Evolutionary conservation across 2,797 vertebrate species (phyloP), one percentile per base, ranked within the genome.

Genomic region (Gymnocypris eckloni): DNA sequence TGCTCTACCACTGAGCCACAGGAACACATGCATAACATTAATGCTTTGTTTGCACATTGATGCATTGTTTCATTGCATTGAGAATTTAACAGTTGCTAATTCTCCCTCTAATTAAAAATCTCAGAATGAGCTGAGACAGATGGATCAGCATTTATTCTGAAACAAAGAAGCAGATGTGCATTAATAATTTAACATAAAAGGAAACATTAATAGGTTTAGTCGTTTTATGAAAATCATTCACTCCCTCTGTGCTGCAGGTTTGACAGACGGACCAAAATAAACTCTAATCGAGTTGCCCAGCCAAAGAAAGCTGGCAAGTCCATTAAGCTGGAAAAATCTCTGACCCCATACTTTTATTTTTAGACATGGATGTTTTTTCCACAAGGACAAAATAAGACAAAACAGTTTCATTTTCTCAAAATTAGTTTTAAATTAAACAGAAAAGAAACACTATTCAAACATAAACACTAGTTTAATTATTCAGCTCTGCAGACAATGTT

Each of bases 251-350:
- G 25, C 20, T 52, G 79, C 79, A 61, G 11, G 71, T 86, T 71
- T 85, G 80, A 83, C 48, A 83, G 77, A 41, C 39, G 2, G 69
- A 83, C 79, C 50, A 85, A 82, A 87, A 89, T 89, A 87, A 86
- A 82, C 75, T 79, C n/a, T 77, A 73, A 66, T 79, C 41, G 64
- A 75, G 59, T 61, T 66, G 48, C 33, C 33, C 66, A 20, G 85
- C 69, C 59, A 77, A 52, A 69, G 33, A 43, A 81, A 87, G 43
- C 69, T 85, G 87, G 61, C 73, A 59, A 81, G 20, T 48, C 61
- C 45, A 81, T 56, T 59, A 66, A 22, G 37, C 64, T 81, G 77
- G 64, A 73, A 81, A 85, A 50, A 80, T 50, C 67, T 69, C 50
- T 50, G 37, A 43, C 73, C 73, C 28, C 7, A 33, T 70, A 37